Percentiles rank a stretch among this genome's conserved stretches.
Conservation (phyloP, 2,113 vertebrate species). For the Ptilorrhoa leucosticta region DNA sequence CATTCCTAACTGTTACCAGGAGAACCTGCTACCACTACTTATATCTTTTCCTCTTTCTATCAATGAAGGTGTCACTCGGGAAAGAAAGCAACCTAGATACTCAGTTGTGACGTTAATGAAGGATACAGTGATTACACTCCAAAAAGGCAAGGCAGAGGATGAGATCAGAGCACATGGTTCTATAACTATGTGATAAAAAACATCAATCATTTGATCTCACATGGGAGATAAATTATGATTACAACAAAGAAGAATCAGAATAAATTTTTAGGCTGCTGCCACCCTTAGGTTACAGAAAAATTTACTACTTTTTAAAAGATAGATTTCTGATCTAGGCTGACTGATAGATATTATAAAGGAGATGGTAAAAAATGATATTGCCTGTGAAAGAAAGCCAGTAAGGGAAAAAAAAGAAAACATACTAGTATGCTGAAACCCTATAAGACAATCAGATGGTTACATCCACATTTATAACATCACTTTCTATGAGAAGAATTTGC, state of each 20-base stretch:
- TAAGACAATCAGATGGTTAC: not conserved
- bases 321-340: not conserved
- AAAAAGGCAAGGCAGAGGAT: not conserved
- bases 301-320: not conserved
- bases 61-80: not conserved
- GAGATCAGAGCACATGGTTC: not conserved
- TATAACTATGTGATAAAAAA: not conserved
- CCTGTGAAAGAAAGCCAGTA: not conserved
- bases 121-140: not conserved
- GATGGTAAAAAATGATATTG: not conserved
- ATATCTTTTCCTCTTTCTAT: not conserved
- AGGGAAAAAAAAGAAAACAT: not conserved
- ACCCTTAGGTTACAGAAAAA: not conserved
- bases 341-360: not conserved
- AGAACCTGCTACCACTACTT: not conserved
- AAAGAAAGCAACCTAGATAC: not conserved
- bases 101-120: not conserved
- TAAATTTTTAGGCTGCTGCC: not conserved
- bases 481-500: not conserved
- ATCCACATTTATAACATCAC: not conserved
- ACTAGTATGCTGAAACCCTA: not conserved
- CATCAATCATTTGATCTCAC: not conserved
- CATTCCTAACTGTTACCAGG: not conserved
- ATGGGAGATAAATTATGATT: not conserved
- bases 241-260: not conserved